Evolutionary conservation across 2,113 vertebrate species (phyloP), one percentile per base, ranked within the genome.

Genomic region (Menidia beryllina): DNA sequence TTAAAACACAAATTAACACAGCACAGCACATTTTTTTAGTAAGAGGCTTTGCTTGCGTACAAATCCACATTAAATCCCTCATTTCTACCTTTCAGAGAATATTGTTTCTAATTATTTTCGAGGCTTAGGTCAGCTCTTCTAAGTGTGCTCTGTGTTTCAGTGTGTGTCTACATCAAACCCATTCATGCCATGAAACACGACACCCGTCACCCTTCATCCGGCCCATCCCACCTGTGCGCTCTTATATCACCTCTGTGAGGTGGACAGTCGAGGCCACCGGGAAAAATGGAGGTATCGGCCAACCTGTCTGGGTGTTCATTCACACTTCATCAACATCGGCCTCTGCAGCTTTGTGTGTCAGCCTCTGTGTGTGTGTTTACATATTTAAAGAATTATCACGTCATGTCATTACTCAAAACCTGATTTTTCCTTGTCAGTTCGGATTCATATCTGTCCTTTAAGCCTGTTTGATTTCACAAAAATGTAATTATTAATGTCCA

Each of bases 121-220:
- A 8, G 30, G 48, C 77, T 41, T 72, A 10, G 78, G 63, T 75
- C 2, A 4, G n/a, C 36, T 25, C 30, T 61, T 41, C 20, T n/a
- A 59, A 69, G 74, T 70, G 47, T 75, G 7, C 20, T 85, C 27
- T 88, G 69, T 86, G 77, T 85, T 81, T 50, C 78, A 78, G 79
- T 69, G 49, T 74, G 78, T 79, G 56, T 82, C 70, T 27, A 2
- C 52, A 8, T 83, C 77, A 58, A 85, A 49, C 43, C 23, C 71
- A 79, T 72, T 77, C 85, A 84, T 78, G 73, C 77, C 79, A 85
- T 72, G 60, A 77, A 75, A 63, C 78, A 49, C 72, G 17, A 12
- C 82, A 53, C 58, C 74, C 68, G 39, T 69, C 76, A 66, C 57
- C 70, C 80, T 41, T 20, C 79, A 83, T 85, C 77, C 54, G 34